These are phyloP conservation scores for Clupea harengus DNA, from an alignment of 2,113 vertebrate species.

Conservation along the genomic window DNA sequence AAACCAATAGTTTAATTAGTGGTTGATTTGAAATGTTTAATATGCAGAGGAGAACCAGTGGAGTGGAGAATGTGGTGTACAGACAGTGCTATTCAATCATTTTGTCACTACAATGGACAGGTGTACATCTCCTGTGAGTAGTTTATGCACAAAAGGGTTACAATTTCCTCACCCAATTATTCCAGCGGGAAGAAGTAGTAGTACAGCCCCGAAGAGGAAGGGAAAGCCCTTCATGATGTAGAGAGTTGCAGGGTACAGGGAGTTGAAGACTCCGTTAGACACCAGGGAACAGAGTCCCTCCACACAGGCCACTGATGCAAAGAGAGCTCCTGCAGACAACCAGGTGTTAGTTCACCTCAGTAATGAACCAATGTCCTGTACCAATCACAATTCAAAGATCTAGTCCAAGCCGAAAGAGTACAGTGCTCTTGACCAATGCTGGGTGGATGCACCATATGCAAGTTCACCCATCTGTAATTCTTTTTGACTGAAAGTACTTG, in stretches of 20 bases:
- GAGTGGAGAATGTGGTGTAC: too few relatives aligned
- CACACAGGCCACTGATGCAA: slow-evolving; percentile 87
- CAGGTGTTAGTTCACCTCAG: neutral
- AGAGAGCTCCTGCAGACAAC: slow-evolving; percentile 80
- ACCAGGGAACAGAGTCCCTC: slow-evolving; percentile 79
- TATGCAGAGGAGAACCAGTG: too few relatives aligned
- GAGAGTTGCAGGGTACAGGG: slow-evolving; percentile 85
- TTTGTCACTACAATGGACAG: too few relatives aligned
- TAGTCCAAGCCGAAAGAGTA: neutral
- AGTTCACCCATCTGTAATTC: too few relatives aligned
- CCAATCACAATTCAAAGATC: neutral
- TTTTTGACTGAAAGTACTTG: neutral
- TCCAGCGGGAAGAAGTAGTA: slow-evolving; percentile 83
- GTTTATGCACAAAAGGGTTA: neutral
- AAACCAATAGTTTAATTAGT: too few relatives aligned
- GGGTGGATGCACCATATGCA: neutral
- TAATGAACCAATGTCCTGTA: neutral
- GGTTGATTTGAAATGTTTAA: too few relatives aligned
- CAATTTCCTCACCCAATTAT: slow-evolving; percentile 81
- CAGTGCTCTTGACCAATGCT: neutral
- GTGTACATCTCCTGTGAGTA: neutral
- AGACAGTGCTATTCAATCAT: too few relatives aligned
- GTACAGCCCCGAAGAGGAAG: slow-evolving; percentile 82
- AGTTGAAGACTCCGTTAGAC: slow-evolving; percentile 83
- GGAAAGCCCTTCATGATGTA: slow-evolving; percentile 91